Evolutionary conservation across 2,888 invertebrate genomes (phyloP), one percentile per base, ranked within the genome.

Genomic region (Volucella inflata): DNA sequence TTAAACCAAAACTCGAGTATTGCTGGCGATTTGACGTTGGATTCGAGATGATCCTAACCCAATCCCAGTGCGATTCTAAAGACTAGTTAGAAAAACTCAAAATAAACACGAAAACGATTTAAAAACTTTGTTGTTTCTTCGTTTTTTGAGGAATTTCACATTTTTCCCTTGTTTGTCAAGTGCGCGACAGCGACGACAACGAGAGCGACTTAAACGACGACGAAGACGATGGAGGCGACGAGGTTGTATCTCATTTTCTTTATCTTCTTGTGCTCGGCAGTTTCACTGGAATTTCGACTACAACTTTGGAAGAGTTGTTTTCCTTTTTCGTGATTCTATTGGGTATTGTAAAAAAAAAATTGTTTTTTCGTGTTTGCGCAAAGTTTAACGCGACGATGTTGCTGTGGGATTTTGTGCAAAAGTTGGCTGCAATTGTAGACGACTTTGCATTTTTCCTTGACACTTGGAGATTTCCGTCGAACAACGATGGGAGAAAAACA

Each of bases 361-460:
- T 30, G 12, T 51, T 65, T 16, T n/a, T 70, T n/a, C 8, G 12
- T 59, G 55, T 55, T 72, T 82, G 71, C 77, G 68, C 72, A 64
- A 79, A 57, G 30, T 60, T 72, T 44, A 68, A 68, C 51, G 51
- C 70, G 74, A 36, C 53, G 60, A 71, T 6, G 30, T 30, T 30
- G 30, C 4, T 6, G 10, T 12, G 8, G n/a, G 21, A 40, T 72
- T 75, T 64, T 75, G 74, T 75, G 79, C 79, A 75, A 68, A 84
- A 79, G 75, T 51, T 60, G 30, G 36, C 70, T 70, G 44, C 30
- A 30, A 6, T 30, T 30, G 36, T 48, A 14, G 46, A 79, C 30
- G 70, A 70, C 70, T 83, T 79, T 42, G 83, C 83, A 84, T 79
- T 79, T 65, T 57, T 60, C 36, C 62, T 21, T 62, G n/a, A 74